These are phyloP conservation scores for Hypolimnas misippus DNA, from an alignment of 2,888 invertebrate species.

Conservation along the genomic window DNA sequence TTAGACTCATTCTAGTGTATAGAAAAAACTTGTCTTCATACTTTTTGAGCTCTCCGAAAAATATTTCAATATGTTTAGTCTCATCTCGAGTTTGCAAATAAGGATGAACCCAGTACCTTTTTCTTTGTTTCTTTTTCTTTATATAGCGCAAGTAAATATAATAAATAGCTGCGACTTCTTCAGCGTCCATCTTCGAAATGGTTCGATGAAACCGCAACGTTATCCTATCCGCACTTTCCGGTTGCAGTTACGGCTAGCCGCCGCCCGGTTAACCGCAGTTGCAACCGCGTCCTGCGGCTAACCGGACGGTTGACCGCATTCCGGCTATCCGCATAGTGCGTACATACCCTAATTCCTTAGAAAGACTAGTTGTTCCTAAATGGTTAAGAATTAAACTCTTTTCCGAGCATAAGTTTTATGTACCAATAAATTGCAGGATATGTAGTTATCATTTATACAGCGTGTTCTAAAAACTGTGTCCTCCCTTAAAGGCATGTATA, in stretches of 20 bases:
- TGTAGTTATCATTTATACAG: no score
- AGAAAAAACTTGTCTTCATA: slow-evolving; percentile 6
- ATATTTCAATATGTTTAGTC: not conserved
- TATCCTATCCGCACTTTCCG: not conserved
- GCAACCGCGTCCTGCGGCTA: no score
- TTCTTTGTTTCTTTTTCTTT: slow-evolving; percentile 5
- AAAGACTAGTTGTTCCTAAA: no score
- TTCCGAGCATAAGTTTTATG: no score
- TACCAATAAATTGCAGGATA: no score
- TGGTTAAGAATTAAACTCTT: no score
- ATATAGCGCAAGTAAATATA: not conserved
- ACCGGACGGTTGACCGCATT: not conserved
- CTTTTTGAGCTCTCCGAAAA: slow-evolving; percentile 2
- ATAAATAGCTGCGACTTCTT: slow-evolving; percentile 8
- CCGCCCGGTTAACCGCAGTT: not conserved
- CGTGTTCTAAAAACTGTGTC: no score
- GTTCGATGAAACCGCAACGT: not conserved
- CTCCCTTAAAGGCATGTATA: no score
- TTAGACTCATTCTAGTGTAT: slow-evolving; percentile 6
- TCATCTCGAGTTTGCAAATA: slow-evolving; percentile 10
- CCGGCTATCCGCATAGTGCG: not conserved
- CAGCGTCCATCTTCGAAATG: slow-evolving; percentile 4
- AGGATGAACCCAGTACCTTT: slow-evolving; percentile 2
- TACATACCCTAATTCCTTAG: no score
- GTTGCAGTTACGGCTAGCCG: not conserved